Conservation (phyloP, 2,888 invertebrate genomes). For the Lagria hirta region DNA sequence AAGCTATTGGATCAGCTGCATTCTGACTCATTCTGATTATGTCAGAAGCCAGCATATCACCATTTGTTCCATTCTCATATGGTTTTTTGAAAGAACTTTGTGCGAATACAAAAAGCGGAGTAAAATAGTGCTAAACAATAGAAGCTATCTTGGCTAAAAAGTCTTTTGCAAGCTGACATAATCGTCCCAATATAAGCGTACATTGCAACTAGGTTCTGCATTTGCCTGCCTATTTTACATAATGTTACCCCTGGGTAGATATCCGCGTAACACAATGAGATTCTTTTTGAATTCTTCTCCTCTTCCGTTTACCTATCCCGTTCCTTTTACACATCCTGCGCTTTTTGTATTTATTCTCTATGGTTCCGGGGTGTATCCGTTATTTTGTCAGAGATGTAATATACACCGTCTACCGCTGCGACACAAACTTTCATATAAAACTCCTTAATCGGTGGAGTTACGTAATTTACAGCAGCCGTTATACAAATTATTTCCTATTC, state of each 20-base stretch:
- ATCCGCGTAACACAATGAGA: conserved; percentile 45
- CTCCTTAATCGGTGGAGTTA: conserved; percentile 25
- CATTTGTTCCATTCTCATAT: no score
- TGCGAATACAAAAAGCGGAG: no score
- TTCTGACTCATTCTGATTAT: no score
- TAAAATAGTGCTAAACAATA: no score
- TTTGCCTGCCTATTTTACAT: conserved; percentile 46
- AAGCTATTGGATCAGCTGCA: no score
- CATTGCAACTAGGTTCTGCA: conserved; percentile 37
- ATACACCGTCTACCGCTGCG: conserved; percentile 23
- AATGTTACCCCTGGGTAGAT: conserved; percentile 50
- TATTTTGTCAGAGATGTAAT: conserved; percentile 38
- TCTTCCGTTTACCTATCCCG: conserved; percentile 43
- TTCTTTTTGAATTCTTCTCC: conserved; percentile 46
- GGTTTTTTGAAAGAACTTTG: no score
- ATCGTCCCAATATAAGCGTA: conserved; percentile 29
- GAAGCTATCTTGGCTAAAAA: no score
- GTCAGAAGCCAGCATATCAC: no score
- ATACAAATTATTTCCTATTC: conserved; percentile 11
- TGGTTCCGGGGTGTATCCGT: conserved; percentile 42
- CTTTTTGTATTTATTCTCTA: conserved; percentile 46
- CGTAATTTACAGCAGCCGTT: conserved; percentile 23
- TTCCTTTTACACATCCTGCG: conserved; percentile 40
- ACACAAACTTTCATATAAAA: conserved; percentile 24
- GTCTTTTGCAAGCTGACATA: conserved; percentile 18